Base-by-base conservation (phyloP, 2,797 vertebrate species). In the Cercopithecus diana region DNA sequence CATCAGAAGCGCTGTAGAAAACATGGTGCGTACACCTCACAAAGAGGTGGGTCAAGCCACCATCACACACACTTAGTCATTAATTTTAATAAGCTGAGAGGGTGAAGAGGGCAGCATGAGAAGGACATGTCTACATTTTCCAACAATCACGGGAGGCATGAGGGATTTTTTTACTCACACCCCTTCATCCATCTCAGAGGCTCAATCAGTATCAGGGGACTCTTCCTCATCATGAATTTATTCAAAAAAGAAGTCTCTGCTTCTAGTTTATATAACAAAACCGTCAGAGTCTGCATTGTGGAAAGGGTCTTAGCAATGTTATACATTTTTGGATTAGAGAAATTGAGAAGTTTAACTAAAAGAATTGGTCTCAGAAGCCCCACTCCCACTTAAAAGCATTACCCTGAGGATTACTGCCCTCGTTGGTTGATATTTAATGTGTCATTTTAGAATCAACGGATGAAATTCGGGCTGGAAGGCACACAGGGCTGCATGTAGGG, bases 191-290 rank as follows among this genome's bases (percentile, higher is more conserved):
- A 98, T 98, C 97, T 57, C 87, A 79, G 83, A 97, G 96, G 36
- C 90, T 98, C 92, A 98, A 96, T 98, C 98, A 95, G 98, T 98
- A 98, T 95, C 94, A 97, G 92, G 45, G 94, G 98, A 98, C 97
- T 79, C 98, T 98, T 98, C 96, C 96, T 98, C 96, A 89, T 93
- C 93, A 98, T 98, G 96, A 97, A 98, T 95, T 97, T 98, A 98
- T 98, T 95, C 97, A 97, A 97, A 97, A 97, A 96, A 96, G 96
- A 98, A 98, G 97, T 96, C 57, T 98, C 98, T 97, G 0, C 75
- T 94, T 93, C 82, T 77, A 94, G 87, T 97, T 98, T 99, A 98
- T 96, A 97, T 98, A 98, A 93, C 70, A 97, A 96, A 98, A 94
- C 33, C 92, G 70, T 41, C 93, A 45, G 28, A 76, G 52, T 33